These are phyloP conservation scores for Scaptomyza pallida DNA, from an alignment of 1,140 invertebrate species.

Conservation along the genomic window DNA sequence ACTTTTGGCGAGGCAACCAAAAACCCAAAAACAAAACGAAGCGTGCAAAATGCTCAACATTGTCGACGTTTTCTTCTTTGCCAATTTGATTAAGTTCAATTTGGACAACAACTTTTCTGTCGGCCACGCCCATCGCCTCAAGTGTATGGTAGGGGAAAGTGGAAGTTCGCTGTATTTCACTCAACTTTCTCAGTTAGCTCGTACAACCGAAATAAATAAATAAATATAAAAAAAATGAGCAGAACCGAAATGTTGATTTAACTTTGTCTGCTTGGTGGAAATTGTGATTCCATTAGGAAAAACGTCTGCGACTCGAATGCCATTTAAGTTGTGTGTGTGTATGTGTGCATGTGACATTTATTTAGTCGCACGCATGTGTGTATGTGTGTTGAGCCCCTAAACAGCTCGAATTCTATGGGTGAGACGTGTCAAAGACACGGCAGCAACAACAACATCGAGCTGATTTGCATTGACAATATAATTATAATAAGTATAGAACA, in stretches of 20 bases:
- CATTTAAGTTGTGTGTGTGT: conserved; percentile 74
- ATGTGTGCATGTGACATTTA: too few relatives aligned
- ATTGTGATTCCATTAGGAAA: conserved; percentile 81
- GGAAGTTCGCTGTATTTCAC: conserved; percentile 70
- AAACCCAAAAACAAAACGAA: conserved; percentile 55
- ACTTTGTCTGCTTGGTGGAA: conserved; percentile 42
- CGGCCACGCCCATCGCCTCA: conserved; percentile 49
- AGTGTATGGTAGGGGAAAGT: too few relatives aligned
- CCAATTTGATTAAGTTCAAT: conserved; percentile 81
- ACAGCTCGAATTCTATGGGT: background rate
- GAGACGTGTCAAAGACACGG: conserved; percentile 37
- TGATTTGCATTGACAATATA: conserved; percentile 72
- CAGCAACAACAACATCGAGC: conserved; percentile 31
- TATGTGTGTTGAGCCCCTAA: background rate
- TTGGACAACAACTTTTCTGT: conserved; percentile 61
- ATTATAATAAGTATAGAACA: conserved; percentile 55
- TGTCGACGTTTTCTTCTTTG: conserved; percentile 60
- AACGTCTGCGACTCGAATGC: conserved; percentile 73
- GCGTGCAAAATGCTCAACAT: conserved; percentile 60
- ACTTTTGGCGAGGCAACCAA: conserved; percentile 27
- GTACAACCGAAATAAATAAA: conserved; percentile 39
- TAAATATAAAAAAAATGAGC: conserved; percentile 14
- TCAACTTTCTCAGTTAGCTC: conserved; percentile 74
- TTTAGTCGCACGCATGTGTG: conserved; percentile 14
- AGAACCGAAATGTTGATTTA: conserved; percentile 34